Conservation (phyloP, 1,140 invertebrate genomes). For the Hesperophylax magnus region DNA sequence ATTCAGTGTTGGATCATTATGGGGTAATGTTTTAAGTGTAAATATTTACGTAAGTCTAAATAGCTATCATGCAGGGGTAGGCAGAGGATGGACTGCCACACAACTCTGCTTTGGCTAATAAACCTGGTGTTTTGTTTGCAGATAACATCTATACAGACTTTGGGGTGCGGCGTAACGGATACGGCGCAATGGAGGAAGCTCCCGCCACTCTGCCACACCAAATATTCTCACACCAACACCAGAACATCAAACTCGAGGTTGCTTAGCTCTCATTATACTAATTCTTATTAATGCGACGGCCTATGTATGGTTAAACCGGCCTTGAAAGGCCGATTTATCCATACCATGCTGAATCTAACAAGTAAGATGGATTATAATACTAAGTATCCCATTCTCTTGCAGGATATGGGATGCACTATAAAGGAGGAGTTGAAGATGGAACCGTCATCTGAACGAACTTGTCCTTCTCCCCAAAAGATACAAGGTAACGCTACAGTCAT, state of each 20-base stretch:
- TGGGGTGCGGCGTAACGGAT: not conserved
- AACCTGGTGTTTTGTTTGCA: constrained; percentile 8
- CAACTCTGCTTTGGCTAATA: too few relatives aligned
- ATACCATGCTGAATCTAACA: too few relatives aligned
- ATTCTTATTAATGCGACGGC: too few relatives aligned
- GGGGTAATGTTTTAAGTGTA: too few relatives aligned
- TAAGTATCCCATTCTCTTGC: not conserved
- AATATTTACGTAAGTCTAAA: too few relatives aligned
- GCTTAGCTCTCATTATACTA: not conserved
- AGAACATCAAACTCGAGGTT: constrained; percentile 42
- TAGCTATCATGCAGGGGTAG: too few relatives aligned
- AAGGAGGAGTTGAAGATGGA: constrained; percentile 51
- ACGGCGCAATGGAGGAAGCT: constrained; percentile 7
- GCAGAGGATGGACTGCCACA: too few relatives aligned
- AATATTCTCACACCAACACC: constrained; percentile 23
- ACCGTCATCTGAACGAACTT: constrained; percentile 24
- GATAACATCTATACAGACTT: constrained; percentile 41
- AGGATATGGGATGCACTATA: constrained; percentile 40
- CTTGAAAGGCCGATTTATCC: too few relatives aligned
- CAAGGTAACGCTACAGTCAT: constrained; percentile 10
- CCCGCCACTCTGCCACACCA: constrained; percentile 35
- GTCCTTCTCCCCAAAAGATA: constrained; percentile 34
- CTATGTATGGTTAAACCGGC: too few relatives aligned
- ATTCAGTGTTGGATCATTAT: too few relatives aligned
- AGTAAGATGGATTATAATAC: too few relatives aligned